Percentiles rank a stretch among this genome's conserved stretches.
Conservation (phyloP, 2,113 vertebrate species). For the Bambusicola thoracicus region DNA sequence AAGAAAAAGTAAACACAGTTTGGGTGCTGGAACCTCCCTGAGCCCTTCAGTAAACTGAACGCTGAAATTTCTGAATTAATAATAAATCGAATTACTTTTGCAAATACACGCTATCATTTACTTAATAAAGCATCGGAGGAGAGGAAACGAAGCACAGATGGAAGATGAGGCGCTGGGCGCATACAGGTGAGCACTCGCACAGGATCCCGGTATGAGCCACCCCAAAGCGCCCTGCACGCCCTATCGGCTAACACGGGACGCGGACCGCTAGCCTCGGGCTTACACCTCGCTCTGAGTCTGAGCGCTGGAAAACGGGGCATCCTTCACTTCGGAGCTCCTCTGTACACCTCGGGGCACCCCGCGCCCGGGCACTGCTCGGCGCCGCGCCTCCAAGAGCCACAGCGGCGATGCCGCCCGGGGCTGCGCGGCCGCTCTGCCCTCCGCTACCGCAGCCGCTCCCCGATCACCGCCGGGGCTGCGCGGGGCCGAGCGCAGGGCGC, state of each 20-base stretch:
- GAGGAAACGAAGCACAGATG: background rate
- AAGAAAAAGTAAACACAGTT: background rate
- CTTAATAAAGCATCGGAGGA: background rate
- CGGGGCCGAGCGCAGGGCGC: too few relatives aligned
- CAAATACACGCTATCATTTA: background rate
- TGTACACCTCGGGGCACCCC: too few relatives aligned
- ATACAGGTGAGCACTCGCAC: accelerated
- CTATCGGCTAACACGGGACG: too few relatives aligned
- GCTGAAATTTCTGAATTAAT: background rate
- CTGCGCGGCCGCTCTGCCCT: too few relatives aligned
- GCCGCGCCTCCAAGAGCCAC: too few relatives aligned
- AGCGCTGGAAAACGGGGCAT: background rate
- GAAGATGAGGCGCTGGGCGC: background rate
- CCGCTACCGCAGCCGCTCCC: too few relatives aligned
- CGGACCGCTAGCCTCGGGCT: background rate
- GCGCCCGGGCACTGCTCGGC: too few relatives aligned
- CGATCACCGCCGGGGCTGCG: too few relatives aligned
- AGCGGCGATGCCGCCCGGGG: too few relatives aligned
- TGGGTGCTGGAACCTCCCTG: background rate
- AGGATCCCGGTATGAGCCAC: background rate
- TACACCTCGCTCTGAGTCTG: background rate
- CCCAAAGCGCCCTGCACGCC: background rate
- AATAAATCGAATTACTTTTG: slow-evolving; percentile 1
- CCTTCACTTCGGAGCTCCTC: too few relatives aligned
- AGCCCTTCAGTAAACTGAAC: background rate